phyloP scores from a whole-genome alignment of 2,888 invertebrate species.

The Agonum fuliginosum region DNA sequence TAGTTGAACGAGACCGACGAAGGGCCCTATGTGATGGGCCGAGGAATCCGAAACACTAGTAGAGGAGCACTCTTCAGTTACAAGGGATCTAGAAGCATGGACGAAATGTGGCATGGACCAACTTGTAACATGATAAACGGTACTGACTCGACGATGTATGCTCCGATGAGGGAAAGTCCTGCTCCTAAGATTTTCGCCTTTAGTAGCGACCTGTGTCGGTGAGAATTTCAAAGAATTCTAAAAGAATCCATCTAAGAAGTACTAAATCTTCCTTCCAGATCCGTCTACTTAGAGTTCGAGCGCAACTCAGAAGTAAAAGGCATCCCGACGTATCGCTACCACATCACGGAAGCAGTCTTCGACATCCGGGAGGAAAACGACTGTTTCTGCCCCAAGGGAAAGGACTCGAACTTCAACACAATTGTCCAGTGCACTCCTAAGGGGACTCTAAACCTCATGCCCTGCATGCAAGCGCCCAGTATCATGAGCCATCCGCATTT shows the following conservation, averaged over 20 bases:
- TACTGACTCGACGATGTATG: slow-evolving; percentile 76
- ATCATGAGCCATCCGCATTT: slow-evolving; percentile 81
- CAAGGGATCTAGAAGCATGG: slow-evolving; percentile 70
- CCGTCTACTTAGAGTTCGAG: slow-evolving; percentile 72
- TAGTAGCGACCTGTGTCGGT: slow-evolving; percentile 78
- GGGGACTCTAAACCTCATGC: slow-evolving; percentile 75
- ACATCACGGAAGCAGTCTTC: slow-evolving; percentile 72
- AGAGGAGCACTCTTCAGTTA: slow-evolving; percentile 75
- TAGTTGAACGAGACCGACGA: slow-evolving; percentile 75
- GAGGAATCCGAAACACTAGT: slow-evolving; percentile 74
- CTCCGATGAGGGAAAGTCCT: slow-evolving; percentile 73
- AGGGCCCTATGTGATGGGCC: slow-evolving; percentile 76
- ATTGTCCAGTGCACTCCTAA: slow-evolving; percentile 74
- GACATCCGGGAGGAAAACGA: slow-evolving; percentile 73
- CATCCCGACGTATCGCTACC: slow-evolving; percentile 74
- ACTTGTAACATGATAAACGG: slow-evolving; percentile 76
- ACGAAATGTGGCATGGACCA: slow-evolving; percentile 70
- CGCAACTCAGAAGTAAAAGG: slow-evolving; percentile 72
- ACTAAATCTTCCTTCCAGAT: slow-evolving; percentile 69
- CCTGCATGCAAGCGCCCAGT: slow-evolving; percentile 78
- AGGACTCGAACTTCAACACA: slow-evolving; percentile 73
- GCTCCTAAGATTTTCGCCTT: slow-evolving; percentile 73
- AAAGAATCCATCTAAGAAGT: not conserved
- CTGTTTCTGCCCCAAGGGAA: slow-evolving; percentile 75
- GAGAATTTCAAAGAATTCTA: slow-evolving; percentile 55